Evolutionary conservation across 2,113 vertebrate species (phyloP), one percentile per base, ranked within the genome.

Genomic region (Ictidomys tridecemlineatus): DNA sequence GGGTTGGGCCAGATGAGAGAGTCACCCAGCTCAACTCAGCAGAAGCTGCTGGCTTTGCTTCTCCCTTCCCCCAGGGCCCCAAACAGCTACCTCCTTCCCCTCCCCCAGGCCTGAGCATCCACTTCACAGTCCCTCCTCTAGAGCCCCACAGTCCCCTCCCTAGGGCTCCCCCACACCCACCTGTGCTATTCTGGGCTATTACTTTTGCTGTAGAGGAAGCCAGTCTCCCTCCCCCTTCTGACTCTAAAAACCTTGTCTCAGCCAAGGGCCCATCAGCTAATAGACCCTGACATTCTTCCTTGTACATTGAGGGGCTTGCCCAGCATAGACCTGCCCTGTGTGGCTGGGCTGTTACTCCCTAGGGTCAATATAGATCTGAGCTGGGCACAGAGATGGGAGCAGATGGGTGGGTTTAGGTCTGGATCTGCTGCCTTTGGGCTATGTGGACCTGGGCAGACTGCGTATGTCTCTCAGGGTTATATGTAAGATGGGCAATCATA

Each of bases 141-240:
- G 39, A 14, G 7, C 67, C 10, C 28, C 22, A 39, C 51, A 61
- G 10, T 69, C 78, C 28, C 51, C 18, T 0, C 53, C 53, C 34
- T 6, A 32, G 12, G 69, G 30, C 51, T 7, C 39, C 63, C 63
- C 17, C 37, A 72, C n/a, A 28, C 42, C 48, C 53, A 26, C n/a
- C 45, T 13, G 1, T 89, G 63, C 83, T 88, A 85, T 95, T 95
- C 93, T 88, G n/a, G 53, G 87, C 48, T 85, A 28, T 61, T 45
- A 24, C 22, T 84, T 94, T 53, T 14, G 5, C 45, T 20, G 13
- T 34, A 85, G 42, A 95, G 95, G 83, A 95, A 96, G 28, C n/a
- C 72, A 88, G 24, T 7, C 9, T 61, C 11, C 42, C 79, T 18
- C 79, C 83, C 86, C 89, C 48, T 14, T 69, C 13, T 32, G 82